These are phyloP conservation scores for Vireo altiloquus DNA, from an alignment of 2,113 vertebrate species.

Conservation along the genomic window DNA sequence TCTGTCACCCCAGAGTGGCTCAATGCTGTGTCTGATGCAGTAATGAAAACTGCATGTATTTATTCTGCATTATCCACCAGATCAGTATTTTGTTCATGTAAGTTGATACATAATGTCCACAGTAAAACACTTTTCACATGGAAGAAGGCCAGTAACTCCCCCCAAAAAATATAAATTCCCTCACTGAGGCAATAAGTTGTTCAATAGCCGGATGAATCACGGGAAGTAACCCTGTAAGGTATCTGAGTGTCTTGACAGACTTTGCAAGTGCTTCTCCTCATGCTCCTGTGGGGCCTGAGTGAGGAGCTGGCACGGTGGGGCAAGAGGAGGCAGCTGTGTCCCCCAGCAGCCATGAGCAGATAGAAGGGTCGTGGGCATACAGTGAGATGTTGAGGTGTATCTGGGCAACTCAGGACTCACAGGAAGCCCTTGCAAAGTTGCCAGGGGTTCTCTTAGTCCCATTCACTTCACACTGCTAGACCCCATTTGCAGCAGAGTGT, in stretches of 20 bases:
- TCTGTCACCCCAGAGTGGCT: background rate
- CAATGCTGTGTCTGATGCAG: background rate
- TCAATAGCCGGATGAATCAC: background rate
- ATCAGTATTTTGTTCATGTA: background rate
- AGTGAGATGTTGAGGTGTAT: background rate
- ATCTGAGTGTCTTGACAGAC: background rate
- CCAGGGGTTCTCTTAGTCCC: background rate
- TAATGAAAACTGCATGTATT: background rate
- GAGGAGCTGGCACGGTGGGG: background rate
- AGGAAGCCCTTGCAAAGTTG: background rate
- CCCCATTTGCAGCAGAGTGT: background rate
- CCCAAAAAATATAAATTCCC: background rate
- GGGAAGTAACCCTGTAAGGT: background rate
- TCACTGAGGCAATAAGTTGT: background rate
- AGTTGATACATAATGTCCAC: background rate
- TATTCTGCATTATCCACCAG: background rate
- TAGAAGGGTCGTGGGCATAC: background rate
- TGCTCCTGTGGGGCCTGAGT: accelerated
- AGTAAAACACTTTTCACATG: background rate
- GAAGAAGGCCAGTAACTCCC: background rate
- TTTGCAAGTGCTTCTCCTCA: background rate
- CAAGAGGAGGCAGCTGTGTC: background rate
- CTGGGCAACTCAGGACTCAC: background rate
- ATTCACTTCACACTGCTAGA: background rate
- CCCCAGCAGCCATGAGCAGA: background rate